A percentile compares a stretch with the other conserved stretches of the same genome.
phyloP scores from a whole-genome alignment of 2,888 invertebrate species.

The Mesoligia furuncula region DNA sequence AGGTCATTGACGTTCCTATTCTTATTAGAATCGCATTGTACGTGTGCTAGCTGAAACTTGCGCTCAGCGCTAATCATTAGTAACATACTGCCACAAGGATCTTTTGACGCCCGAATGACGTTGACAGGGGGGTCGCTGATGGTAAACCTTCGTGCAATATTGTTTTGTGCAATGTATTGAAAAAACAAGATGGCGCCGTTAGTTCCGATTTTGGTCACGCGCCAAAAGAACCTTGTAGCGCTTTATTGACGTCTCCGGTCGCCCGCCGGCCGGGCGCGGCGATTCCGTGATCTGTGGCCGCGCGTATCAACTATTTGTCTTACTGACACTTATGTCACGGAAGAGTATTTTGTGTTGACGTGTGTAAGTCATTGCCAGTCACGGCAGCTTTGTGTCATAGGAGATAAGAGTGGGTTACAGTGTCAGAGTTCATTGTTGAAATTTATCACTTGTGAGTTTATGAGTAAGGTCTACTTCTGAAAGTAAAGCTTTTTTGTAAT shows the following conservation, averaged over 20 bases:
- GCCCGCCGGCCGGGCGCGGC: neutral
- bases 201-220: neutral
- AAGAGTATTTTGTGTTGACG: slow-evolving; percentile 4
- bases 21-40: too few species aligned
- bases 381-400: neutral
- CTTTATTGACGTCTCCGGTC: neutral
- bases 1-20: too few species aligned
- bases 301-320: slow-evolving; percentile 27
- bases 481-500: neutral
- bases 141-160: neutral
- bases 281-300: neutral
- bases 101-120: too few species aligned
- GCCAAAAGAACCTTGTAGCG: neutral
- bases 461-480: neutral
- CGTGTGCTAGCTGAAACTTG: neutral
- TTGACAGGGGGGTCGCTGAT: too few species aligned
- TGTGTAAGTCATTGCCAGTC: neutral
- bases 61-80: neutral
- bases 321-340: slow-evolving; percentile 17
- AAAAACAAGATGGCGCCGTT: neutral
- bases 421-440: neutral
- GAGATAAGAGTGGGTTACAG: neutral
- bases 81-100: neutral
- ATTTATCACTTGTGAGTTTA: neutral
- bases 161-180: neutral